phyloP scores from a whole-genome alignment of 30 jellyfish, hydroid and myxozoan genomes.

The Aurelia aurita complex sp. Pacific region DNA sequence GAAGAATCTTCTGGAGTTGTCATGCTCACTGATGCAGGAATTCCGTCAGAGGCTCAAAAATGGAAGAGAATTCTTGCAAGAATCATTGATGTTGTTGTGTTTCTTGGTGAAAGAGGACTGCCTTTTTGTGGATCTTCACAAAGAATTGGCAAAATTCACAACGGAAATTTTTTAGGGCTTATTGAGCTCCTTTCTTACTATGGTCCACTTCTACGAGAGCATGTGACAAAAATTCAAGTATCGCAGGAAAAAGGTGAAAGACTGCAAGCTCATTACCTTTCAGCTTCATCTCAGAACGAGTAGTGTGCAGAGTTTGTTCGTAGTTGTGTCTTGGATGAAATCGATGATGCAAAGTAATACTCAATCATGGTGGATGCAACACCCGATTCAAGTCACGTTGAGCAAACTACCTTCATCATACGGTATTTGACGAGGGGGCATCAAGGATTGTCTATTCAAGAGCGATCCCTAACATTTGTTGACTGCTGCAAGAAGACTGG shows the following conservation, averaged over 20 bases:
- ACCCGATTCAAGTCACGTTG: too few species aligned
- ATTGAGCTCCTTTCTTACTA: constrained; percentile 42
- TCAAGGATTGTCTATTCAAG: too few species aligned
- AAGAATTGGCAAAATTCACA: constrained; percentile 50
- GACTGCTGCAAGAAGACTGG: too few species aligned
- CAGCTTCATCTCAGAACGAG: constrained; percentile 57
- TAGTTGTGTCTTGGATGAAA: neutral
- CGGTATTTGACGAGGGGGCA: too few species aligned
- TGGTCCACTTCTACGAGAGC: constrained; percentile 64
- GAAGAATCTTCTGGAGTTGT: too few species aligned
- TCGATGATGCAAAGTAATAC: too few species aligned
- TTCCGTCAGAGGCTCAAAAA: too few species aligned
- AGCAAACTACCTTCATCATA: too few species aligned
- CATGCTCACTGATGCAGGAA: too few species aligned
- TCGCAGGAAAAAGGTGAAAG: constrained; percentile 58
- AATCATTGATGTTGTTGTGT: constrained; percentile 17
- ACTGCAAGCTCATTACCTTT: constrained; percentile 55
- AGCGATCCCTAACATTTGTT: too few species aligned
- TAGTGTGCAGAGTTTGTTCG: constrained; percentile 26
- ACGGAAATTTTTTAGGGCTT: constrained; percentile 50
- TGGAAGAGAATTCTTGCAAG: constrained; percentile 54
- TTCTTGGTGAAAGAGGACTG: too few species aligned
- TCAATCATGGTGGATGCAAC: too few species aligned
- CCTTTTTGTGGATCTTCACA: neutral
- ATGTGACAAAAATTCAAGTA: constrained; percentile 31